A percentile compares a stretch with the other conserved stretches of the same genome.
Conservation (phyloP, 2,888 invertebrate species). For the Thyatira batis region DNA sequence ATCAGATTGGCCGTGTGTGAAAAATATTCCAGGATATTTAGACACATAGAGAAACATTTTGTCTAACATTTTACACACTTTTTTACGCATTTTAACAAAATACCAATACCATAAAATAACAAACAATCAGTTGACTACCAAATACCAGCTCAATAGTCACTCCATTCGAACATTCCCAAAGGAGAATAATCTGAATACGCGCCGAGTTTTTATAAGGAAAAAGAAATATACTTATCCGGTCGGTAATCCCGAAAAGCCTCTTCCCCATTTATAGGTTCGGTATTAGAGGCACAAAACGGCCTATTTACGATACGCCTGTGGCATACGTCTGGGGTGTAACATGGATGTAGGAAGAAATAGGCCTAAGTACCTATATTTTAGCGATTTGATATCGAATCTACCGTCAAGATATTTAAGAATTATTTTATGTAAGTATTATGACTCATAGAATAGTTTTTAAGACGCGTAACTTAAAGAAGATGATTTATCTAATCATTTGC, state of each 20-base stretch:
- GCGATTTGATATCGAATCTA: too few species aligned
- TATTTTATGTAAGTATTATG: too few species aligned
- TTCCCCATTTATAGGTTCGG: constrained; percentile 2
- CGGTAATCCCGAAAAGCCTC: background rate
- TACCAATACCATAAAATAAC: too few species aligned
- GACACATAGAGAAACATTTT: too few species aligned
- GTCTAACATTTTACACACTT: too few species aligned
- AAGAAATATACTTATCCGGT: constrained; percentile 1
- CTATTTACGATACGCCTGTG: constrained; percentile 4
- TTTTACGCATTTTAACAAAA: too few species aligned
- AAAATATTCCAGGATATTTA: too few species aligned
- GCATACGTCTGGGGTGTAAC: constrained; percentile 4
- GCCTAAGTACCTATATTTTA: background rate
- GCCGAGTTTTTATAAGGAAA: background rate
- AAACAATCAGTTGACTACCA: background rate
- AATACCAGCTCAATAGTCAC: background rate
- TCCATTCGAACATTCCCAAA: background rate
- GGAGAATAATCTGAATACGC: background rate
- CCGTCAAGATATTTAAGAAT: too few species aligned
- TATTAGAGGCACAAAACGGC: constrained; percentile 12
- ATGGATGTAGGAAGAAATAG: background rate
- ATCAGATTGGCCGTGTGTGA: too few species aligned
- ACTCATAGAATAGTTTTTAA: too few species aligned
- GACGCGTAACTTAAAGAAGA: too few species aligned
- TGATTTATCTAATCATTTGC: too few species aligned